Base-by-base conservation (phyloP, 1,140 invertebrate genomes). In the Hermetia illucens region DNA sequence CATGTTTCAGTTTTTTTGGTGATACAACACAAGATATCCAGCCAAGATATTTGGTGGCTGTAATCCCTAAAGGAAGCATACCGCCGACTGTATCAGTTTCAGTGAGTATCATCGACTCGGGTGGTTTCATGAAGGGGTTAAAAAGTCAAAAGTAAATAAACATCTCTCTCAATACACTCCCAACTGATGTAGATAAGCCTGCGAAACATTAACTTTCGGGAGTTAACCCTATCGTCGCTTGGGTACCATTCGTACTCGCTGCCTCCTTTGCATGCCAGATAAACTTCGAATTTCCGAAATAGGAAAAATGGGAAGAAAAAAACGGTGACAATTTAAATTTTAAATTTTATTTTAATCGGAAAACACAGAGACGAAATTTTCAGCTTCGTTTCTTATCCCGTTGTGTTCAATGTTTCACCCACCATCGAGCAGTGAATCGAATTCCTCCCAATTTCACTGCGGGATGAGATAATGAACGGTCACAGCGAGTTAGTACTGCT, bases 61-160 rank as follows among this genome's bases (percentile, higher is more conserved):
- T n/a, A n/a, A n/a, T n/a, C n/a, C n/a, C n/a, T n/a, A n/a, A n/a
- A n/a, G n/a, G n/a, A n/a, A n/a, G n/a, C n/a, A n/a, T n/a, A n/a
- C n/a, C n/a, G 24, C 24, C 24, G 24, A 8, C 24, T 13, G 24
- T 27, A 27, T 27, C 24, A 27, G 24, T 27, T 27, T 8, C 24
- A 27, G 13, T 27, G 24, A 27, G 13, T 27, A 9, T 13, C 24
- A 27, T 8, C n/a, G n/a, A n/a, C n/a, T n/a, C n/a, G n/a, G n/a
- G n/a, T n/a, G n/a, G n/a, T n/a, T n/a, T n/a, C n/a, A n/a, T 9
- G 13, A 27, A 27, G 13, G 24, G 24, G 24, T 8, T 27, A 27
- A 27, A 13, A 13, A 27, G 24, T 27, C 24, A 27, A 27, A 27
- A 27, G 24, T 27, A 27, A 27, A 27, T 27, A 27, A 27, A 27